Base-by-base conservation (phyloP, 2,888 invertebrate genomes). In the Acanthosepion pharaonis region DNA sequence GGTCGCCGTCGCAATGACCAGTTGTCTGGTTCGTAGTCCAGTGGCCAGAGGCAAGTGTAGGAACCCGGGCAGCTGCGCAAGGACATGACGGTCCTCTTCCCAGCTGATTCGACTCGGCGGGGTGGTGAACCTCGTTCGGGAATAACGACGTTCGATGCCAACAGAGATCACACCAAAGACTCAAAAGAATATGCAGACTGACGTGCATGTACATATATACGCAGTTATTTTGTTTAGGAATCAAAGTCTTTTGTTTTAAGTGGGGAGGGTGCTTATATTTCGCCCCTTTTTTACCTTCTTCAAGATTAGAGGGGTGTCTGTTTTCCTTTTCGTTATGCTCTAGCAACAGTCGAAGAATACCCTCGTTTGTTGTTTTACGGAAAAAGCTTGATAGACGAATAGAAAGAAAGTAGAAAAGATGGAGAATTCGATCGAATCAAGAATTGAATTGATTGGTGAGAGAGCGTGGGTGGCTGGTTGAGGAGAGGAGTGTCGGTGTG, bases 1-100 rank as follows among this genome's bases (percentile, higher is more conserved):
- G 92, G 92, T 53, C 92, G n/a, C 5, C 49, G 92, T n/a, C 92
- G 53, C 28, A 28, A n/a, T 25, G 92, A 28, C 0, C 28, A n/a
- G 11, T 49, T 23, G 5, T 92, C 53, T 9, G 92, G 92, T 1
- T 92, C 92, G 28, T 92, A 92, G 15, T 92, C 92, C 92, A 92
- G 48, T n/a, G 92, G 92, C 92, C 92, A 92, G 18, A 92, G 92
- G n/a, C 51, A 28, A 42, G 51, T 53, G n/a, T 51, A 92, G n/a
- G 92, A 92, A 15, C 51, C 49, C 6, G 92, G 53, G 42, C 53
- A 92, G 48, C 49, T 92, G 25, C 92, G 49, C 51, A 49, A 42
- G 49, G 49, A n/a, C 92, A 92, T 92, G 51, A 42, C n/a, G 49
- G 92, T 92, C 92, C 92, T 92, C 42, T 42, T 42, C 91, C 49